These are phyloP conservation scores for Tetrapedia diversipes DNA, from an alignment of 2,888 invertebrate genomes.

Conservation along the genomic window DNA sequence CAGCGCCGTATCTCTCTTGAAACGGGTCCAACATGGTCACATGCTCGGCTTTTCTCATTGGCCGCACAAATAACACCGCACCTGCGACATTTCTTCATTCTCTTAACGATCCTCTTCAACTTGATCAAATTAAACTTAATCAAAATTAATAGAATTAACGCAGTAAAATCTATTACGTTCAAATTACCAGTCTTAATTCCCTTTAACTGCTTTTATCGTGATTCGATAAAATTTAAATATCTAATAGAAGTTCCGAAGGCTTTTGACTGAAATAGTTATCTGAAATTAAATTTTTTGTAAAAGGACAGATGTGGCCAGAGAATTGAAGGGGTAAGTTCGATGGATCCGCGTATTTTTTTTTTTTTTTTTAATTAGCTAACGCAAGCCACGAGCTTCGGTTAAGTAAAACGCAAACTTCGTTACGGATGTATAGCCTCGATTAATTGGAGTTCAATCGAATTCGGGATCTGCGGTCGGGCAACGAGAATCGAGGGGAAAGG, in stretches of 20 bases:
- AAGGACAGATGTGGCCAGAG: neutral
- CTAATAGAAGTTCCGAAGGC: neutral
- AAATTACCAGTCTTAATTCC: too few relatives aligned
- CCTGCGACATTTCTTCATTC: constrained; percentile 80
- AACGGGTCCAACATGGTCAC: constrained; percentile 90
- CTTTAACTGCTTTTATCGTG: neutral
- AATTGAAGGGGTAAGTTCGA: neutral
- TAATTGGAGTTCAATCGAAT: constrained; percentile 44
- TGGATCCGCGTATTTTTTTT: constrained; percentile 2
- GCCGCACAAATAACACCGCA: constrained; percentile 87
- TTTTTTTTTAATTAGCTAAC: constrained; percentile 42
- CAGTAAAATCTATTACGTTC: too few relatives aligned
- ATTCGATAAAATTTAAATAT: neutral
- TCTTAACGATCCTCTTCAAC: neutral
- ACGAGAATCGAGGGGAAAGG: neutral
- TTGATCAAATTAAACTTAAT: too few relatives aligned
- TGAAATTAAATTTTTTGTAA: neutral
- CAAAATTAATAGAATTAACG: too few relatives aligned
- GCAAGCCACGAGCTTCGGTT: constrained; percentile 13
- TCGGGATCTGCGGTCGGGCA: constrained; percentile 10
- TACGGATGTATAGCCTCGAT: constrained; percentile 42
- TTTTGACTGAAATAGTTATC: neutral
- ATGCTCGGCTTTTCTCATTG: constrained; percentile 88
- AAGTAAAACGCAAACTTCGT: constrained; percentile 43
- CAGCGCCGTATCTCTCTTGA: constrained; percentile 87